Evolutionary conservation across 2,113 vertebrate species (phyloP), one percentile per base, ranked within the genome.

Genomic region (Corydoras sp.): DNA sequence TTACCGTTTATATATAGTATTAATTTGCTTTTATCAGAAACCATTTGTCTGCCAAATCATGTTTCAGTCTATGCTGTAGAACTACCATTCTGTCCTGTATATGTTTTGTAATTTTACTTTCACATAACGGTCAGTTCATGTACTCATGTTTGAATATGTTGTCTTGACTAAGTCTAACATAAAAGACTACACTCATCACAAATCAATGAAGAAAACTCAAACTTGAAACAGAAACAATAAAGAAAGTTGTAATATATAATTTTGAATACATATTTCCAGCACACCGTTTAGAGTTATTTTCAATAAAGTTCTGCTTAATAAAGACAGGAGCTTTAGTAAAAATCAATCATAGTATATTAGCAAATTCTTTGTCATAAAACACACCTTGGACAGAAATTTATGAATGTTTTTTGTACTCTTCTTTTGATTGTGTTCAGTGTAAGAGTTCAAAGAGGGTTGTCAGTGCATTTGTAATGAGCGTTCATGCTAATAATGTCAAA

Each of bases 371-470:
- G 13, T 75, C 58, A 58, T 29, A 5, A 43, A 43, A 43, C 7
- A 5, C 35, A 43, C 35, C 2, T 43, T 43, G 35, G 35, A 43
- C 56, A 72, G 60, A 77, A 76, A 65, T 62, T 56, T 64, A 71
- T 69, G 54, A 55, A 43, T 43, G 35, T 43, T 43, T 43, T 24
- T 18, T 11, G 9, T 31, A 11, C 62, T 77, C 15, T 53, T 72
- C 79, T 84, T 84, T 85, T 69, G 81, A 83, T 86, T 78, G 64
- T 81, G 82, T 80, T 82, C 76, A 68, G 30, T 66, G 70, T 71
- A 70, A 69, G 72, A 87, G 87, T 89, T 90, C 87, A 90, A 88
- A 90, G 86, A 76, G 11, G 79, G 83, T 81, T 79, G 80, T 69
- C 76, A 82, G 82, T 79, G 81, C 77, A 68, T 88, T 85, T 84